A percentile compares a stretch with the other conserved stretches of the same genome.
Evolutionary conservation across 1,140 invertebrate genomes (phyloP).

Genomic region (Heliconius eleuchia): DNA sequence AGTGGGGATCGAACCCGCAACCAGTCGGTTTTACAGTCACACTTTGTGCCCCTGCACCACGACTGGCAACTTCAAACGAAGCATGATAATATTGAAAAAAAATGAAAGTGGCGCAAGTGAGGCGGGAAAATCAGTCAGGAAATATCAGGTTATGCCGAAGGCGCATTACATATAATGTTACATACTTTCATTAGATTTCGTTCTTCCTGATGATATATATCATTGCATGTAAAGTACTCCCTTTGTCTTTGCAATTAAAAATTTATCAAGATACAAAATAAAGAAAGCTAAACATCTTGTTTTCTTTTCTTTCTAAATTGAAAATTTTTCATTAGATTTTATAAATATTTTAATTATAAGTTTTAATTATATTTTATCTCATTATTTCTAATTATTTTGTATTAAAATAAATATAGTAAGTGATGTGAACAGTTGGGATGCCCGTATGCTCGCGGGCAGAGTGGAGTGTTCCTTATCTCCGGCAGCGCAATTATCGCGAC

Average conservation of each 20-base stretch:
- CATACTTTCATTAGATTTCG: constrained; percentile 19
- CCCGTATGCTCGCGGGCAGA: constrained; percentile 1
- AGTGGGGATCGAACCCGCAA: too few species aligned
- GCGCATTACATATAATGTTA: constrained; percentile 24
- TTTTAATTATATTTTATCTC: neutral
- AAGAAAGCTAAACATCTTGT: neutral
- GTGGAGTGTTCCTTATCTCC: constrained; percentile 19
- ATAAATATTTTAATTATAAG: too few species aligned
- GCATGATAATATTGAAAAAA: constrained; percentile 34
- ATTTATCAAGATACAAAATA: neutral
- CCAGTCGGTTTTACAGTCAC: too few species aligned
- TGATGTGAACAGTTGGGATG: neutral
- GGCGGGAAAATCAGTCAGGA: constrained; percentile 34
- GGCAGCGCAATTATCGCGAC: constrained; percentile 30
- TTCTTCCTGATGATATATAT: constrained; percentile 4
- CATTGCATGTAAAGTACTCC: neutral
- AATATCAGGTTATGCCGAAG: constrained; percentile 30
- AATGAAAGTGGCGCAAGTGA: constrained; percentile 36
- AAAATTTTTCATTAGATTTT: too few species aligned
- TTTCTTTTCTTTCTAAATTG: neutral
- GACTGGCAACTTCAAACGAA: neutral
- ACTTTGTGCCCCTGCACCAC: too few species aligned
- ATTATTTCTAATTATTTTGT: neutral
- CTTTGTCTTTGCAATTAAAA: neutral
- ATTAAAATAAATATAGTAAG: neutral